Conservation (phyloP, 2,113 vertebrate genomes). For the Cyanoliseus patagonus region DNA sequence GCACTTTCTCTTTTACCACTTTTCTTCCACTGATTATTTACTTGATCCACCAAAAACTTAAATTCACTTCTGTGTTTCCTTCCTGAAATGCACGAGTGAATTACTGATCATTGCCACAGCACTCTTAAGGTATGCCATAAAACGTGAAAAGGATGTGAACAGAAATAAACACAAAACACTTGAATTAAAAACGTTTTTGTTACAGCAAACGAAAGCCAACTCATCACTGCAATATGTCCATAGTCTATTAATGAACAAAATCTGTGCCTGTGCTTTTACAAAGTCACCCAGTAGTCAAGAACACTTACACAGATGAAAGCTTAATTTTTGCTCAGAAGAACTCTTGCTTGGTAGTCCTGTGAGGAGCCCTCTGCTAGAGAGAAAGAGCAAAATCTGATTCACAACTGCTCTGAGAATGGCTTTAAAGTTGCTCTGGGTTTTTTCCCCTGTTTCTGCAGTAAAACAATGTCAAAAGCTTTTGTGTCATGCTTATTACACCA, state of each 20-base stretch:
- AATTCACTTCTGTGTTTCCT: conserved; percentile 88
- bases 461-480: background rate
- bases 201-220: background rate
- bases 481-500: background rate
- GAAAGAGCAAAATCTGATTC: background rate
- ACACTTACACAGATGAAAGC: background rate
- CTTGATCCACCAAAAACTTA: conserved; percentile 83
- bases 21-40: conserved; percentile 79
- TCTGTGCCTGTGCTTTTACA: background rate
- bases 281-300: background rate
- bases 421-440: background rate
- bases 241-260: fast-evolving
- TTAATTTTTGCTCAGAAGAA: background rate
- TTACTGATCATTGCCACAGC: background rate
- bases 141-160: background rate
- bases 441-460: background rate
- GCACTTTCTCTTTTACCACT: background rate
- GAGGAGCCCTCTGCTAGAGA: background rate
- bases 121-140: background rate
- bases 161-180: background rate
- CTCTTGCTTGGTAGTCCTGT: background rate
- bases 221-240: background rate
- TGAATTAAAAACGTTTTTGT: background rate
- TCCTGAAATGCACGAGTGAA: conserved; percentile 73
- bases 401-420: background rate